phyloP scores from a whole-genome alignment of 2,888 invertebrate species.

The Argyresthia albistria region DNA sequence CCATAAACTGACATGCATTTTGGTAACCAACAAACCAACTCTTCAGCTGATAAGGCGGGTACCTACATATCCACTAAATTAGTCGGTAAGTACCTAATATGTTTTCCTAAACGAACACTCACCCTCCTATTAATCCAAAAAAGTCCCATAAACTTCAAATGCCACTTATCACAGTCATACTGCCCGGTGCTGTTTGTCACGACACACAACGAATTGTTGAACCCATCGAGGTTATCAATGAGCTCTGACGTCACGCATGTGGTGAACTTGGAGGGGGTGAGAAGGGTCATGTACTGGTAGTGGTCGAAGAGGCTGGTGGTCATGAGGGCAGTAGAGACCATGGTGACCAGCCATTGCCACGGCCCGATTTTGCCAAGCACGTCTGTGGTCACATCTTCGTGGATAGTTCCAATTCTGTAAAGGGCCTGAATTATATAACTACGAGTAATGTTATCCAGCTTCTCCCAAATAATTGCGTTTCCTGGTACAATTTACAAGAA shows the following conservation, averaged over 20 bases:
- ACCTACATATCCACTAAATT: no score
- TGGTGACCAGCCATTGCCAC: constrained; percentile 57
- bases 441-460: no score
- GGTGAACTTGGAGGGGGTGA: constrained; percentile 27
- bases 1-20: no score
- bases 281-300: constrained; percentile 44
- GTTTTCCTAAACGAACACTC: constrained; percentile 10
- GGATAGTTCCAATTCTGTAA: constrained; percentile 53
- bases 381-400: constrained; percentile 59
- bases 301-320: constrained; percentile 40
- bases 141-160: constrained; percentile 41
- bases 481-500: no score
- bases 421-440: no score
- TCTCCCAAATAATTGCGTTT: no score
- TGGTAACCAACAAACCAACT: no score
- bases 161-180: constrained; percentile 39
- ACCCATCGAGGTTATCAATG: constrained; percentile 8
- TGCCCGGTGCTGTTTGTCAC: constrained; percentile 30
- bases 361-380: constrained; percentile 48
- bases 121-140: constrained; percentile 51
- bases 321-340: constrained; percentile 34
- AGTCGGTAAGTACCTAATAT: no score
- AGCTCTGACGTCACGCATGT: constrained; percentile 26
- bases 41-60: no score
- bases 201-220: constrained; percentile 36